Evolutionary conservation across 2,797 vertebrate species (phyloP).

Genomic region (Tapirus indicus): DNA sequence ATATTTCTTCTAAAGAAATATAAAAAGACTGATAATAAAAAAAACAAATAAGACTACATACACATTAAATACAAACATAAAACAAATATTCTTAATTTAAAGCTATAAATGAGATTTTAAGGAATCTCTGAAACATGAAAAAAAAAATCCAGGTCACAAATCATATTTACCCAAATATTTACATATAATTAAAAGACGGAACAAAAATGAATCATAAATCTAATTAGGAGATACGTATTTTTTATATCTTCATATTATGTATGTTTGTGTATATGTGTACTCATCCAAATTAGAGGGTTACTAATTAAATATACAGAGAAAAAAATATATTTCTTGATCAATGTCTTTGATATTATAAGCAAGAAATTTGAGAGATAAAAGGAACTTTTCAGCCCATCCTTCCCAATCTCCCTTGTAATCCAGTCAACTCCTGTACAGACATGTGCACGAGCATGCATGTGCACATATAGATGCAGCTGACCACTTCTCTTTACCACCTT

Average conservation of each 20-base stretch:
- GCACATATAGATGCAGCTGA: background rate
- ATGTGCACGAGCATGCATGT: background rate
- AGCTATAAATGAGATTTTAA: conserved; percentile 10
- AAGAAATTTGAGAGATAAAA: conserved; percentile 6
- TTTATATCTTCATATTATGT: background rate
- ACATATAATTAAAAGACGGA: background rate
- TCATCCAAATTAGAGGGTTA: background rate
- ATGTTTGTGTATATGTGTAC: background rate
- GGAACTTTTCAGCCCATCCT: background rate
- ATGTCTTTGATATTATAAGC: background rate
- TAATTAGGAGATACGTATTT: background rate
- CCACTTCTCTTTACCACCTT: background rate
- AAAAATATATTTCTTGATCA: background rate
- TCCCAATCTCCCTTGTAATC: background rate
- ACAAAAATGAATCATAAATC: background rate
- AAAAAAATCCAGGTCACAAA: background rate
- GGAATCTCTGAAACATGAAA: background rate
- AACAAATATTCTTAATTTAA: background rate
- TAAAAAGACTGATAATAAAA: background rate
- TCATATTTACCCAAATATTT: background rate
- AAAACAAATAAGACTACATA: background rate
- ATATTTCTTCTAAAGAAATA: conserved; percentile 3
- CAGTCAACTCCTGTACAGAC: background rate
- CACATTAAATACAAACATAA: background rate
- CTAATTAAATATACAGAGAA: conserved; percentile 2